Conservation (phyloP, 2,888 invertebrate species). For the Reticulitermes lucifugus region DNA sequence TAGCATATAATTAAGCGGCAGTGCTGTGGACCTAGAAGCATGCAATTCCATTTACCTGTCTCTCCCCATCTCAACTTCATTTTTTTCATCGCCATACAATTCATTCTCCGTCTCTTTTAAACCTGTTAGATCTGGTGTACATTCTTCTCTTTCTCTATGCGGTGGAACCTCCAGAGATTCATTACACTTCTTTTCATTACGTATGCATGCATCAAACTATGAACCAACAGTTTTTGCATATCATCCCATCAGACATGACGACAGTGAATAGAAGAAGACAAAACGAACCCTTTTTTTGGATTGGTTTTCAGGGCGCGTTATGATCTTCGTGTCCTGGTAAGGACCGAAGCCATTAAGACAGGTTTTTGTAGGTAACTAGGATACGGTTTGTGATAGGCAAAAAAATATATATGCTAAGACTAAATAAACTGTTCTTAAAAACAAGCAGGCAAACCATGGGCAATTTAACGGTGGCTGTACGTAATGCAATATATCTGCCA, state of each 20-base stretch:
- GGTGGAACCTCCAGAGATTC: not conserved
- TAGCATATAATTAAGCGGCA: conserved; percentile 18
- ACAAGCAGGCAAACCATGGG: conserved; percentile 10
- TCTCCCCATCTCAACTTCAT: not conserved
- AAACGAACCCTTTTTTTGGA: not conserved
- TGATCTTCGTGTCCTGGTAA: not conserved
- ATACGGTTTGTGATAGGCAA: not conserved
- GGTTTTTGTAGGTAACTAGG: conserved; percentile 19
- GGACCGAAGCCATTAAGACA: conserved; percentile 24
- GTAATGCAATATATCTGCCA: not conserved
- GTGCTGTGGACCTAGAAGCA: not conserved
- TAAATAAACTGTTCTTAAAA: conserved; percentile 27
- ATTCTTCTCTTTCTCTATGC: not conserved
- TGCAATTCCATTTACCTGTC: conserved; percentile 25
- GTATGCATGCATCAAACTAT: not conserved
- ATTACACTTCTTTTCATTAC: conserved; percentile 15
- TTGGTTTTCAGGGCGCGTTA: not conserved
- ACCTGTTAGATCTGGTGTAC: not conserved
- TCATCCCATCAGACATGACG: not conserved
- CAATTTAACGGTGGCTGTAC: conserved; percentile 17
- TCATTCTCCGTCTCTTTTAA: not conserved
- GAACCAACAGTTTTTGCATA: not conserved
- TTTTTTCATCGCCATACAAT: not conserved
- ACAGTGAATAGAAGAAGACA: not conserved
- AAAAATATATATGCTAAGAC: conserved; percentile 19